Base-by-base conservation (phyloP, 2,888 invertebrate species). In the Lumbricus terrestris region DNA sequence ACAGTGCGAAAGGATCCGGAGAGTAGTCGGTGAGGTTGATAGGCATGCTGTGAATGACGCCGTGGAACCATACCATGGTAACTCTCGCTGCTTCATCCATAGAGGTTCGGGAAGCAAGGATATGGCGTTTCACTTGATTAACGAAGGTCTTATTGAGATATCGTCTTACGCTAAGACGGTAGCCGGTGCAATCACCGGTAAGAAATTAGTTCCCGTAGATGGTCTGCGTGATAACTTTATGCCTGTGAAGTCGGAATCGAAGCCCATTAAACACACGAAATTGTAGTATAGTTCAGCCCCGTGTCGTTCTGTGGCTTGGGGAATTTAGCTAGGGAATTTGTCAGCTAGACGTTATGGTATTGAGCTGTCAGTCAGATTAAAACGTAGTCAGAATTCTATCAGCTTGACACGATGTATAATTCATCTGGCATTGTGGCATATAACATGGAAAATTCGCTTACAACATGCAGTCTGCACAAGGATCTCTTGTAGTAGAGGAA, bases 111-210 rank as follows among this genome's bases (percentile, higher is more conserved):
- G 85, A 20, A 37, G 85, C 85, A 85, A 37, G 35, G 85, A 34
- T 37, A 11, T 85, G 34, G 85, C 85, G 23, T 35, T 85, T 85
- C 34, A 85, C 34, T 35, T 85, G 16, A 85, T 85, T 34, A 85
- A 20, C 35, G 85, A 85, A 85, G 85, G 85, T 23, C 85, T 85
- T 23, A 37, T 85, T 18, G 85, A 85, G 37, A 85, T 85, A 34
- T 85, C 85, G 15, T 35, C 85, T 5, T 85, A 85, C 35, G 85
- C 85, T 37, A 85, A 85, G 85, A 85, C 85, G 16, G 85, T 85
- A 37, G 85, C 85, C 18, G 85, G 85, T 23, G 34, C 34, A 20
- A 85, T 85, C 85, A 35, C 85, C 29, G 85, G 85, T 85, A 85
- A 85, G 23, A 85, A 85, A 85, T 16, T 85, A 35, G 37, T 23